phyloP scores from a whole-genome alignment of 1,140 invertebrate species.

The Stegodyphus dumicola region DNA sequence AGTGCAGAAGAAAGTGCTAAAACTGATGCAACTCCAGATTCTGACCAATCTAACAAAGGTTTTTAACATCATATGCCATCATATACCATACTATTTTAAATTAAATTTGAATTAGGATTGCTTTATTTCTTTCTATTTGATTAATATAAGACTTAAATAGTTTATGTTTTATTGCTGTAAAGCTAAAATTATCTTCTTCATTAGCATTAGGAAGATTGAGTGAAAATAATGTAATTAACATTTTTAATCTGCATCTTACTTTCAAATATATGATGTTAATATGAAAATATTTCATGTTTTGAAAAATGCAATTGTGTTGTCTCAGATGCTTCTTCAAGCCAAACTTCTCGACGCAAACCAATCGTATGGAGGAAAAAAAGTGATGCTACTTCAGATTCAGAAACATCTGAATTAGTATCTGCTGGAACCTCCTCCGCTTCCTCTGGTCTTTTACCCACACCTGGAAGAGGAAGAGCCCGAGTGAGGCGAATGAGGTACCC shows the following conservation, averaged over 20 bases:
- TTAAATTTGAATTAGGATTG: too few relatives aligned
- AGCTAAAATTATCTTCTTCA: neutral
- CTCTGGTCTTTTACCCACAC: neutral
- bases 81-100: too few relatives aligned
- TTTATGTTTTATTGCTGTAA: neutral
- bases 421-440: neutral
- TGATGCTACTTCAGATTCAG: neutral
- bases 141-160: too few relatives aligned
- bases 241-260: too few relatives aligned
- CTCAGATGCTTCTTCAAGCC: neutral
- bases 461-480: constrained; percentile 1
- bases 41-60: too few relatives aligned
- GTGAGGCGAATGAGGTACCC: neutral
- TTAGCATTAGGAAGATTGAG: neutral
- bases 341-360: constrained; percentile 16
- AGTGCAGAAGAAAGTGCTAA: too few relatives aligned
- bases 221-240: neutral
- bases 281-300: neutral
- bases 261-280: neutral
- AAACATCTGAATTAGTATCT: neutral
- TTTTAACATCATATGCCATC: too few relatives aligned
- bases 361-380: constrained; percentile 24
- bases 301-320: neutral
- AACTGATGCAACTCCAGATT: too few relatives aligned
- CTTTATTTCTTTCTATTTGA: too few relatives aligned